These are phyloP conservation scores for Megaustenia siamemsis DNA, from an alignment of 2,888 invertebrate species.

Conservation along the genomic window DNA sequence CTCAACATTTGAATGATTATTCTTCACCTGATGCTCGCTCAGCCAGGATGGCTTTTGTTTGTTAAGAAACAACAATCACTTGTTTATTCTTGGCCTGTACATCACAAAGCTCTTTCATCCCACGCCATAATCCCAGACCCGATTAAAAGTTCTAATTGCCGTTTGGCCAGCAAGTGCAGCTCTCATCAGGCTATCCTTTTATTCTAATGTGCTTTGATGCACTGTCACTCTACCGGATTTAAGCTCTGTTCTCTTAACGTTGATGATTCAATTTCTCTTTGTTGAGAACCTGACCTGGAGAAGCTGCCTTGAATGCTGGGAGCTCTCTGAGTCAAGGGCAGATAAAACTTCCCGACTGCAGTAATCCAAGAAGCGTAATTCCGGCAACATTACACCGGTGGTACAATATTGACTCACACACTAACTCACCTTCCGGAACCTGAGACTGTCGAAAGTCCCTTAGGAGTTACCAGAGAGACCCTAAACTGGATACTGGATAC, in stretches of 20 bases:
- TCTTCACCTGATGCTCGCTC: background rate
- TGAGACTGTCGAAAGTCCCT: background rate
- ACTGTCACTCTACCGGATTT: background rate
- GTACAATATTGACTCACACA: constrained; percentile 20
- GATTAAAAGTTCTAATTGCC: constrained; percentile 36
- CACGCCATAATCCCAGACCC: background rate
- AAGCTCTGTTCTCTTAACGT: background rate
- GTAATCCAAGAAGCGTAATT: constrained; percentile 37
- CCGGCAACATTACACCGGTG: constrained; percentile 13
- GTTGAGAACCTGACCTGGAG: background rate
- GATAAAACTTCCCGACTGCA: constrained; percentile 11
- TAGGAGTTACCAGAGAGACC: background rate
- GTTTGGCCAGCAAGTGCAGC: background rate
- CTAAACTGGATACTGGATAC: background rate
- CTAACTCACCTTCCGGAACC: background rate
- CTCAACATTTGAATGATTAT: too few species aligned
- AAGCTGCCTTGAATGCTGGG: background rate
- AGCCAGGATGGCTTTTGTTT: background rate
- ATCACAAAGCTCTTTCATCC: constrained; percentile 7
- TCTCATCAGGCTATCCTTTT: background rate
- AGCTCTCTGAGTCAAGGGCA: background rate
- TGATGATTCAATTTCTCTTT: background rate
- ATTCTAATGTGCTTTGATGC: constrained; percentile 28
- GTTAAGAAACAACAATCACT: background rate
- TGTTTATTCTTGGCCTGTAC: background rate